Percentiles rank a stretch among this genome's conserved stretches.
These are phyloP conservation scores for Ophioninae sp. DNA, from an alignment of 2,888 invertebrate genomes.

Conservation along the genomic window DNA sequence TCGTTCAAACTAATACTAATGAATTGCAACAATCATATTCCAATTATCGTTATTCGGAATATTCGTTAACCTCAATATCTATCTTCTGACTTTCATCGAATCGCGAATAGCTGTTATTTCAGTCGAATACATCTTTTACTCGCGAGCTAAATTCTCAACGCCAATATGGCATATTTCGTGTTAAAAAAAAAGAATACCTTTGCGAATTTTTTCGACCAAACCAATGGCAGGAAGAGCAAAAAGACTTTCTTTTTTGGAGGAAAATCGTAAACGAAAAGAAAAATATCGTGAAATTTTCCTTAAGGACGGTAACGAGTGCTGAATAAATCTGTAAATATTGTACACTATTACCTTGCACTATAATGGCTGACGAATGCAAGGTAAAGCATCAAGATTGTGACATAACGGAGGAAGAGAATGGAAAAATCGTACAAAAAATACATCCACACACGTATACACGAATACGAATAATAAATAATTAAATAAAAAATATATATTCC, in stretches of 20 bases:
- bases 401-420: neutral
- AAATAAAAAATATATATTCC: neutral
- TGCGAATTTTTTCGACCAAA: neutral
- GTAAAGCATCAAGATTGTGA: constrained; percentile 31
- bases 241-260: neutral
- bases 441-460: neutral
- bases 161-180: too few species aligned
- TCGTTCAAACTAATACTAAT: too few species aligned
- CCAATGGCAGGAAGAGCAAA: constrained; percentile 10
- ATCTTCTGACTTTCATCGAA: too few species aligned
- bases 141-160: too few species aligned
- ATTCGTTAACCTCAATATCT: too few species aligned
- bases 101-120: too few species aligned
- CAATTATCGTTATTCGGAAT: too few species aligned
- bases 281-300: constrained; percentile 64
- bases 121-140: too few species aligned
- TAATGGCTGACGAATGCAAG: constrained; percentile 68
- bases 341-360: too few species aligned
- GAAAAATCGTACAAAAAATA: constrained; percentile 45
- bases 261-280: constrained; percentile 32
- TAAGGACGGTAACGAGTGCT: constrained; percentile 70
- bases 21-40: too few species aligned
- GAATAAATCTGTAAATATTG: constrained; percentile 76
- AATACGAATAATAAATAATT: neutral
- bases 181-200: neutral